A percentile compares a stretch with the other conserved stretches of the same genome.
These are phyloP conservation scores for Orthosia cruda DNA, from an alignment of 2,888 invertebrate species.

Conservation along the genomic window DNA sequence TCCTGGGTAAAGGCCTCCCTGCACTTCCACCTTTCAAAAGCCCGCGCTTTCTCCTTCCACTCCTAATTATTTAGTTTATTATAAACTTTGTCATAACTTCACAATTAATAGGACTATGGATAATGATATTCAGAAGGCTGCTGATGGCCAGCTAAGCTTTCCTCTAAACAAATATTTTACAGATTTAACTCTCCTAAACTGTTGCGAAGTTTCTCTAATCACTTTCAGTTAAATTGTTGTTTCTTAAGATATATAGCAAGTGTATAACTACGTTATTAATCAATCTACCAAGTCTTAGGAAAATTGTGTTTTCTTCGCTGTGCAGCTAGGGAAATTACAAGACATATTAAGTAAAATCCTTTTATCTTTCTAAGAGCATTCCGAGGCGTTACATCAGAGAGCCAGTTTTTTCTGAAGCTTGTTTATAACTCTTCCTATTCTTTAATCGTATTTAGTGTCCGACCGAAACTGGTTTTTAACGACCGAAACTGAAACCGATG, in stretches of 20 bases:
- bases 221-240: constrained; percentile 28
- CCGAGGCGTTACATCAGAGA: neutral
- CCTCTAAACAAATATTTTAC: constrained; percentile 37
- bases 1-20: too few species aligned
- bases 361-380: neutral
- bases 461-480: too few species aligned
- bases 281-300: neutral
- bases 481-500: too few species aligned
- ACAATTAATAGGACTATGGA: neutral
- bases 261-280: constrained; percentile 7
- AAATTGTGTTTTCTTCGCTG: neutral
- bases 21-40: too few species aligned
- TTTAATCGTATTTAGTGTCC: too few species aligned
- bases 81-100: neutral
- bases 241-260: constrained; percentile 2
- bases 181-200: constrained; percentile 17
- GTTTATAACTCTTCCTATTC: too few species aligned
- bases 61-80: neutral
- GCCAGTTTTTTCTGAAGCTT: too few species aligned
- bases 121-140: constrained; percentile 27
- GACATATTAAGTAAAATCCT: neutral
- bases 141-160: constrained; percentile 30
- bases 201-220: constrained; percentile 29
- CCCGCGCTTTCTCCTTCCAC: too few species aligned
- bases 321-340: constrained; percentile 4